Evolutionary conservation across 2,113 vertebrate species (phyloP), one percentile per base, ranked within the genome.

Genomic region (Arothron firmamentum): DNA sequence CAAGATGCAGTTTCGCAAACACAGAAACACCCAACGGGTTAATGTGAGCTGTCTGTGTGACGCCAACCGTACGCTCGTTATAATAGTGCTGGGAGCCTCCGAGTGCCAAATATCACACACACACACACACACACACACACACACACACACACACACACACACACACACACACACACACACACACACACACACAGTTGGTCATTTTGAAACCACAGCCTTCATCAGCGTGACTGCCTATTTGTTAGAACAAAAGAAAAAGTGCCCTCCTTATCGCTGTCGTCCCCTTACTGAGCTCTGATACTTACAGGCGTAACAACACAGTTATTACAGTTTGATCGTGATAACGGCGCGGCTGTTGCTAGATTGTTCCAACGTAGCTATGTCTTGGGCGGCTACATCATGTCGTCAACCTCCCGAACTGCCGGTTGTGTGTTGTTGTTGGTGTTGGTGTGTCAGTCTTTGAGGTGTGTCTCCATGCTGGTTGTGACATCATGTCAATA

Each of bases 61-160:
- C 62, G 71, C 77, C 86, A 86, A 85, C 74, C 86, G 68, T 85
- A 71, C 82, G 85, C 86, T 88, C 78, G 57, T 89, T 89, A 89
- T 87, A 86, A 88, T 72, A 82, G 79, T 50, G 85, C 88, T 87
- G 61, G 73, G 58, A 87, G 88, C 88, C 60, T 86, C 50, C 23
- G 61, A 80, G 82, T 87, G 88, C 83, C 83, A 80, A 76, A 89
- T 86, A 86, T 85, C 59, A 56, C 65, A 80, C 79, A 77, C 59
- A 56, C 56, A 72, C 53, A 69, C 59, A 74, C 65, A 78, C 74
- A 79, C 45, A 66, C 61, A 56, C 79, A 79, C 68, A 71, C 74
- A 79, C 45, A 66, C 61, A 56, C 79, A 79, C 68, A 71, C n/a
- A n/a, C 59, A 56, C 65, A 80, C 79, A 77, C 59, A 56, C 56